phyloP scores from a whole-genome alignment of 2,888 invertebrate species.

The Scaptomyza cyrtandrae region DNA sequence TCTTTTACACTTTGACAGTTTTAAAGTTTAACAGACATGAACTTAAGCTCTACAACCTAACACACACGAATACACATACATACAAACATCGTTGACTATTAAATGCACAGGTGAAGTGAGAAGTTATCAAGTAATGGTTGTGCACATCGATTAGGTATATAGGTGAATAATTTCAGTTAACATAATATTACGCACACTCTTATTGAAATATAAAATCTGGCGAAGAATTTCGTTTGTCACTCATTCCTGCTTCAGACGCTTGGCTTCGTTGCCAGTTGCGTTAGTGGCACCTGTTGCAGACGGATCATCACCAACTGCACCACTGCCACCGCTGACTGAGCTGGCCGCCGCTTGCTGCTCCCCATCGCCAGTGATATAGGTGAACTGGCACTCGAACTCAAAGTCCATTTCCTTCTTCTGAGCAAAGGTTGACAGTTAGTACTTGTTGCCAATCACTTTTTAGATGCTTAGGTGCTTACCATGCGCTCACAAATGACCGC shows the following conservation, averaged over 20 bases:
- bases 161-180: conserved; percentile 35
- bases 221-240: conserved; percentile 23
- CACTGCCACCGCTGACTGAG: conserved; percentile 35
- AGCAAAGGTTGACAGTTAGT: conserved; percentile 47
- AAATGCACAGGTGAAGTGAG: conserved; percentile 64
- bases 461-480: conserved; percentile 66
- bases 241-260: conserved; percentile 84
- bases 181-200: conserved; percentile 31
- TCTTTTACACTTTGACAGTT: conserved; percentile 6
- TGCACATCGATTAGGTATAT: conserved; percentile 31
- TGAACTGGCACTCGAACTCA: conserved; percentile 83
- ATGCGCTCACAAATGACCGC: conserved; percentile 91
- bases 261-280: conserved; percentile 65
- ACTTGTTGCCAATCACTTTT: conserved; percentile 3
- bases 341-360: conserved; percentile 57
- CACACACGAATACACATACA: conserved; percentile 51
- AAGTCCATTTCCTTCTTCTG: conserved; percentile 82
- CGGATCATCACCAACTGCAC: background rate
- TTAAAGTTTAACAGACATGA: conserved; percentile 36
- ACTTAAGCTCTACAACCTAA: conserved; percentile 68
- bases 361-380: conserved; percentile 77
- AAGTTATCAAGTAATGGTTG: conserved; percentile 10
- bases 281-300: conserved; percentile 3
- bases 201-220: conserved; percentile 12
- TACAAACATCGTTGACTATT: conserved; percentile 48